Percentiles rank a stretch among this genome's conserved stretches.
These are phyloP conservation scores for Glaucidium brasilianum DNA, from an alignment of 2,113 vertebrate genomes.

Conservation along the genomic window DNA sequence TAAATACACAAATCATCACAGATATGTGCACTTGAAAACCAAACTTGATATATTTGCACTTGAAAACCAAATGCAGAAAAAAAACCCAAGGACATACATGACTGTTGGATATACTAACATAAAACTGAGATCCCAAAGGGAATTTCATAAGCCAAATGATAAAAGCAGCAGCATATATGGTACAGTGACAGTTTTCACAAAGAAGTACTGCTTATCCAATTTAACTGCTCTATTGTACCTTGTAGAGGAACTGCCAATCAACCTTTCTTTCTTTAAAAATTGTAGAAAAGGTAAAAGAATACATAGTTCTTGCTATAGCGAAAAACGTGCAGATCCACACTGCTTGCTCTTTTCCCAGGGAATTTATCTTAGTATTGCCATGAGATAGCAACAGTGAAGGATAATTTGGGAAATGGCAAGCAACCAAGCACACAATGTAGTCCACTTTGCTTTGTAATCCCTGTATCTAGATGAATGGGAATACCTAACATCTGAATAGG, in stretches of 20 bases:
- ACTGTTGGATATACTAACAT: neutral
- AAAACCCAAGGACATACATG: neutral
- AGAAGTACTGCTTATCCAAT: neutral
- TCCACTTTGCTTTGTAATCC: neutral
- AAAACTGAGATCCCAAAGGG: neutral
- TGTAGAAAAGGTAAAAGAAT: neutral
- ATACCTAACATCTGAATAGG: neutral
- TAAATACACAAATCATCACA: neutral
- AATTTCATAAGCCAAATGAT: neutral
- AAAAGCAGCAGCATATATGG: neutral
- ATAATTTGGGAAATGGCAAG: neutral
- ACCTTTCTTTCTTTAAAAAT: neutral
- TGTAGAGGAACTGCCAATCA: neutral
- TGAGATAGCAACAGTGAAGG: neutral
- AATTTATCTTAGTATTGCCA: neutral
- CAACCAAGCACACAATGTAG: neutral
- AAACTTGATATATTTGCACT: neutral
- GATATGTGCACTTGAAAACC: neutral
- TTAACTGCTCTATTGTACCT: neutral
- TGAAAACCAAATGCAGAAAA: neutral
- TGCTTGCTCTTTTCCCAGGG: neutral
- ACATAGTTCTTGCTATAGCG: neutral
- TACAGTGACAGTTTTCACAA: neutral
- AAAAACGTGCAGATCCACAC: neutral
- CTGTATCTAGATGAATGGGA: neutral